Conservation (phyloP, 2,797 vertebrate genomes). For the Psittacula derbiana region DNA sequence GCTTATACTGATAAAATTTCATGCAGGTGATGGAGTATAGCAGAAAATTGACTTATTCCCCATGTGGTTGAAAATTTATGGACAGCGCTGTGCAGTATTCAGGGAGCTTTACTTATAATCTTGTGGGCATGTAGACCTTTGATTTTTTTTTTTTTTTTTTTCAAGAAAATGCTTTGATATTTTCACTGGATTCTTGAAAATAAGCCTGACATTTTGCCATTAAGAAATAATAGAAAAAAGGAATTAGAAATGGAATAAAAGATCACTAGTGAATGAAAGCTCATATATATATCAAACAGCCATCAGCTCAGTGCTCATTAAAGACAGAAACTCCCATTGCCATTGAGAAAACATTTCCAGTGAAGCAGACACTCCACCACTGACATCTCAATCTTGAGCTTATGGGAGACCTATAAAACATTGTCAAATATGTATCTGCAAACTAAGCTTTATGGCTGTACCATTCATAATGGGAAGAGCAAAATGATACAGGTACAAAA, state of each 20-base stretch:
- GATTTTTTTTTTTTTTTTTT: not conserved
- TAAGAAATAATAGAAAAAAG: constrained; percentile 4
- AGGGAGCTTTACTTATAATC: constrained; percentile 13
- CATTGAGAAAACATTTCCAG: not conserved
- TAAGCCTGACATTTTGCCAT: constrained; percentile 5
- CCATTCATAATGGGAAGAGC: not conserved
- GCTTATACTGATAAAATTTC: not conserved
- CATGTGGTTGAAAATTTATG: not conserved
- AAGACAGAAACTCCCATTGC: not conserved
- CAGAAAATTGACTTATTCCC: not conserved
- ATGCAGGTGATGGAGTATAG: not conserved
- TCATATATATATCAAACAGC: not conserved
- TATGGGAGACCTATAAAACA: not conserved
- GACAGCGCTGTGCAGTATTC: not conserved
- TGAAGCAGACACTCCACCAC: not conserved
- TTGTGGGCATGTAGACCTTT: not conserved
- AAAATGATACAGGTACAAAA: not conserved
- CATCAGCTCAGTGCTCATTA: not conserved
- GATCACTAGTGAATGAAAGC: not conserved
- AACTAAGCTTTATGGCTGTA: not conserved
- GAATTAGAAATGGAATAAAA: constrained; percentile 33
- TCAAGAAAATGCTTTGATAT: constrained; percentile 28
- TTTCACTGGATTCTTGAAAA: constrained; percentile 37
- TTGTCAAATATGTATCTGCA: not conserved
- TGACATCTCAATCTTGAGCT: not conserved